Evolutionary conservation across 1,140 invertebrate species (phyloP).

Genomic region (Drosophila bocqueti): DNA sequence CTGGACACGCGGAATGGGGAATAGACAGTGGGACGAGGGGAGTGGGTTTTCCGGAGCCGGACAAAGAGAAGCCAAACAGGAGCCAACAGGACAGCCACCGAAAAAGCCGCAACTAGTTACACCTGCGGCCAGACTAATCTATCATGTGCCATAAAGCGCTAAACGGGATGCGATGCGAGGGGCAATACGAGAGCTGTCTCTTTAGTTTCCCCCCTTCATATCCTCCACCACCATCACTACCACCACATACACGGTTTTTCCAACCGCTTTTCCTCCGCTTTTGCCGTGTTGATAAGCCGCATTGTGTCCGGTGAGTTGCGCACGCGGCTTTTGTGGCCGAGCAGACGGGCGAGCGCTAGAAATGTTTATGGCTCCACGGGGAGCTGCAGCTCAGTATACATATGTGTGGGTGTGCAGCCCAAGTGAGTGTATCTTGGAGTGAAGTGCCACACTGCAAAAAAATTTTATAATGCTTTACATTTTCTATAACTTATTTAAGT

Average conservation of each 20-base stretch:
- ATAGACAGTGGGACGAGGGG: background rate
- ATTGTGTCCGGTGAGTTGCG: slow-evolving; percentile 79
- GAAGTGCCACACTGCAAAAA: no score
- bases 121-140: slow-evolving; percentile 79
- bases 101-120: slow-evolving; percentile 61
- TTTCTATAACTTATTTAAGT: no score
- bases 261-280: slow-evolving; percentile 22
- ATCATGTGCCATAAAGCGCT: slow-evolving; percentile 80
- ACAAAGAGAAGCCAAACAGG: slow-evolving; percentile 27
- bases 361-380: slow-evolving; percentile 73
- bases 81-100: slow-evolving; percentile 40
- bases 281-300: slow-evolving; percentile 72
- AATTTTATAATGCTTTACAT: no score
- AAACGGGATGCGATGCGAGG: slow-evolving; percentile 19
- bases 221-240: slow-evolving; percentile 2
- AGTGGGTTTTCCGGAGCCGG: slow-evolving; percentile 19
- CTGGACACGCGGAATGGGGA: slow-evolving; percentile 3
- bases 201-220: slow-evolving; percentile 21
- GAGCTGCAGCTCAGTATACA: slow-evolving; percentile 20
- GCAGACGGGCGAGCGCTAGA: slow-evolving; percentile 23
- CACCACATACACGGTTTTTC: slow-evolving; percentile 5
- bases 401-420: slow-evolving; percentile 2
- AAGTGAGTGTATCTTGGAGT: slow-evolving; percentile 13
- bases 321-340: slow-evolving; percentile 75
- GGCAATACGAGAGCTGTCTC: slow-evolving; percentile 24